These are phyloP conservation scores for Myiopsitta monachus DNA, from an alignment of 2,113 vertebrate species.

Conservation along the genomic window DNA sequence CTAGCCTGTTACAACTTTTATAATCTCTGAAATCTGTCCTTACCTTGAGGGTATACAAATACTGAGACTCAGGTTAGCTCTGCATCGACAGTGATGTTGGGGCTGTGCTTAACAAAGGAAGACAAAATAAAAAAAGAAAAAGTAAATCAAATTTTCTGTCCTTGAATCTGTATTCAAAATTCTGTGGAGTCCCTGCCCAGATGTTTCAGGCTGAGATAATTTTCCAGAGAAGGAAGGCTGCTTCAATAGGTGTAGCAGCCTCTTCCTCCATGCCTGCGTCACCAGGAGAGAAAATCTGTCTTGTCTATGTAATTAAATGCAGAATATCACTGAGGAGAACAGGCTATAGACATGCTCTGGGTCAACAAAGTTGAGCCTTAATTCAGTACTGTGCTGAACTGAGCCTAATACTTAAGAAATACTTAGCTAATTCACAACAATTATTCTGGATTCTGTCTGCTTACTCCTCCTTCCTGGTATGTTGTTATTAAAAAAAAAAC, in stretches of 20 bases:
- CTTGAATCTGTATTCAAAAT: background rate
- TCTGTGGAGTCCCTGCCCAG: background rate
- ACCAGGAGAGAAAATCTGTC: background rate
- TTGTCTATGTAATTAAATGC: background rate
- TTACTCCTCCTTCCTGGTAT: background rate
- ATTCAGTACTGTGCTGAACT: background rate
- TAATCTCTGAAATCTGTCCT: background rate
- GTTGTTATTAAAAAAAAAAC: background rate
- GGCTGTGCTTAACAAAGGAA: background rate
- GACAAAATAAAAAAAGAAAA: background rate
- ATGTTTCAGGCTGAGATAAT: background rate
- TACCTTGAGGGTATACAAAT: background rate
- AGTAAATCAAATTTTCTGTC: background rate
- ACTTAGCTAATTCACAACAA: background rate
- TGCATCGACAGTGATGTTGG: rapidly evolving
- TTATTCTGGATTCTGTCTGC: background rate
- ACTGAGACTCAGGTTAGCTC: background rate
- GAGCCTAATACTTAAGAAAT: background rate
- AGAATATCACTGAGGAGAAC: background rate
- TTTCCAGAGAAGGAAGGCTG: background rate
- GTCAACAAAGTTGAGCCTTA: background rate
- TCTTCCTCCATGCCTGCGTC: background rate
- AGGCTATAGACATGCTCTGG: background rate
- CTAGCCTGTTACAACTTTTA: background rate
- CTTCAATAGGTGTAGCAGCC: background rate